phyloP scores from a whole-genome alignment of 2,888 invertebrate genomes.

The Metopia argyrocephala region DNA sequence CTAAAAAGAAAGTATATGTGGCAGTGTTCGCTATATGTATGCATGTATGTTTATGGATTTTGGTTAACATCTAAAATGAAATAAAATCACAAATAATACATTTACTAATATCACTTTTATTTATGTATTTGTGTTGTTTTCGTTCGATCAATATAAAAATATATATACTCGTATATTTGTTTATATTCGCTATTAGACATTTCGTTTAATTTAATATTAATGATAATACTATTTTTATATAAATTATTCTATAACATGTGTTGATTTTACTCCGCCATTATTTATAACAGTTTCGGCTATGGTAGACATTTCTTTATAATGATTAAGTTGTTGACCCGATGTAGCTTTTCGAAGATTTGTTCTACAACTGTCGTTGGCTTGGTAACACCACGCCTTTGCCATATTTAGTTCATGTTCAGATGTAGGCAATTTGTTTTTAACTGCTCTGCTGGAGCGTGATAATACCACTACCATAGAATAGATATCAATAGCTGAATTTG shows the following conservation, averaged over 20 bases:
- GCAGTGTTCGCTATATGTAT: too few species aligned
- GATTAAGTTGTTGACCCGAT: conserved; percentile 38
- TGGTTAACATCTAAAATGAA: neutral
- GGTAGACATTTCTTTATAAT: conserved; percentile 47
- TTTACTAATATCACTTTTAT: conserved; percentile 41
- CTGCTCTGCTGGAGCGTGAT: conserved; percentile 89
- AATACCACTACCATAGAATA: conserved; percentile 91
- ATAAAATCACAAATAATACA: neutral
- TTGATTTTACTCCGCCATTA: conserved; percentile 59
- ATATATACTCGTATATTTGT: conserved; percentile 3
- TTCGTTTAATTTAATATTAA: conserved; percentile 5
- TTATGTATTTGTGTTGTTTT: conserved; percentile 4
- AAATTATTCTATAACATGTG: conserved; percentile 66
- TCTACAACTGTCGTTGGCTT: conserved; percentile 78
- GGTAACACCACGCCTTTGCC: conserved; percentile 89
- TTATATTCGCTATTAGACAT: too few species aligned
- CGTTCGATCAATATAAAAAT: conserved; percentile 10
- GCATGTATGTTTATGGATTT: neutral
- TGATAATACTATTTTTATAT: conserved; percentile 4
- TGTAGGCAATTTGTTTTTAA: conserved; percentile 82
- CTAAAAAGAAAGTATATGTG: neutral
- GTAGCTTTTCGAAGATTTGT: conserved; percentile 52
- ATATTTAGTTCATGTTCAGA: conserved; percentile 89
- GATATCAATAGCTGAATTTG: conserved; percentile 92
- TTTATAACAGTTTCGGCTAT: conserved; percentile 50